Base-by-base conservation (phyloP, 2,797 vertebrate species). In the Mastacembelus armatus region DNA sequence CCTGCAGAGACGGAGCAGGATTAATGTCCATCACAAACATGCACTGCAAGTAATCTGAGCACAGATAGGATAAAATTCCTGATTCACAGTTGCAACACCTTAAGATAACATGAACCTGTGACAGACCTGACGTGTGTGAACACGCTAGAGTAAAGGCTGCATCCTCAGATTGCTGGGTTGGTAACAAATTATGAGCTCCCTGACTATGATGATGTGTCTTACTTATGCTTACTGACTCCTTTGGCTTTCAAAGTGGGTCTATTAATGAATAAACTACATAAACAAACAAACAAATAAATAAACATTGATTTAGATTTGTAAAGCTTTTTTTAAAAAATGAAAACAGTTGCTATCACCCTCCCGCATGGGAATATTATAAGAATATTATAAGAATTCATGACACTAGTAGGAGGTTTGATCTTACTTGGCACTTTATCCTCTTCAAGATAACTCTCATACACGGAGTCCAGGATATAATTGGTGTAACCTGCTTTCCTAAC, bases 401-500 rank as follows among this genome's bases (percentile, higher is more conserved):
- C 5, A 27, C 2, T 12, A 55, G 3, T 1, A 18, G 18, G 0
- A 48, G 9, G 10, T 27, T 10, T 9, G n/a, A 0, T 43, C 85
- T 91, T 84, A 95, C 94, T 19, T 75, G 60, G n/a, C 12, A 42
- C 5, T 0, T 0, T 0, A 4, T 88, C 42, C 15, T 54, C 11
- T 0, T 61, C 3, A 0, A 91, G 76, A 24, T 95, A 95, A 27
- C 84, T 89, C 0, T 90, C 82, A 22, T 95, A 96, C 2, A 97
- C 81, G 0, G 94, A 80, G 3, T 83, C 88, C 38, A 85, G 86
- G 59, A 98, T 74, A 51, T 95, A 96, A 75, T 91, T 98, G 35
- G 80, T 79, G 82, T 94, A 99, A 55, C 95, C 96, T 0, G 66
- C 71, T 85, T 95, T 96, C 77, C 66, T 92, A 59, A 94, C 93